These are phyloP conservation scores for Coleophora deauratella DNA, from an alignment of 2,888 invertebrate genomes.

Conservation along the genomic window DNA sequence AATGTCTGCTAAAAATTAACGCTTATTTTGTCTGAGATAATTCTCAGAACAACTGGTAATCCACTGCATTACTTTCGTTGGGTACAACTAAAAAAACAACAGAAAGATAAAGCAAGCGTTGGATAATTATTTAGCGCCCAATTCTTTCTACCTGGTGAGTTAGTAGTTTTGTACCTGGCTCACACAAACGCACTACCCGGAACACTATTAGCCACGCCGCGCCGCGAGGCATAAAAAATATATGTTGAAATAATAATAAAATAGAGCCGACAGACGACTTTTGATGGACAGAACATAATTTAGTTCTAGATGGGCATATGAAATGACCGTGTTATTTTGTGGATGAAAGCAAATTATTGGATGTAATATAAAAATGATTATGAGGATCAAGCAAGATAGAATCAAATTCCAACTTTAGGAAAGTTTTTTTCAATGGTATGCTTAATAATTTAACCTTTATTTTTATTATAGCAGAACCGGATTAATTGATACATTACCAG, in stretches of 20 bases:
- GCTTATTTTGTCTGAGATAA: slow-evolving; percentile 5
- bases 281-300: slow-evolving; percentile 48
- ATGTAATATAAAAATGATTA: background rate
- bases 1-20: slow-evolving; percentile 6
- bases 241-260: slow-evolving; percentile 42
- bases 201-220: slow-evolving; percentile 55
- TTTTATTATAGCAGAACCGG: too few species aligned
- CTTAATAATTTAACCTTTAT: too few species aligned
- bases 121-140: slow-evolving; percentile 36
- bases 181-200: slow-evolving; percentile 55
- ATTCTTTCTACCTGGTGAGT: slow-evolving; percentile 48
- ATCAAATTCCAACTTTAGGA: too few species aligned
- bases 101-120: slow-evolving; percentile 12
- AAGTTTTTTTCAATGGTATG: too few species aligned
- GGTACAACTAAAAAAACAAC: too few species aligned
- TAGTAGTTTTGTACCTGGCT: slow-evolving; percentile 45
- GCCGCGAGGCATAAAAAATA: slow-evolving; percentile 55
- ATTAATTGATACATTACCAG: too few species aligned
- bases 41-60: too few species aligned
- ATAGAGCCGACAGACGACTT: slow-evolving; percentile 24
- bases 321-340: slow-evolving; percentile 20
- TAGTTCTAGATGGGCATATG: slow-evolving; percentile 34
- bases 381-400: too few species aligned
- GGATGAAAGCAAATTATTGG: background rate
- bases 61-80: background rate